These are phyloP conservation scores for Synergus itoensis DNA, from an alignment of 2,888 invertebrate species.

Conservation along the genomic window DNA sequence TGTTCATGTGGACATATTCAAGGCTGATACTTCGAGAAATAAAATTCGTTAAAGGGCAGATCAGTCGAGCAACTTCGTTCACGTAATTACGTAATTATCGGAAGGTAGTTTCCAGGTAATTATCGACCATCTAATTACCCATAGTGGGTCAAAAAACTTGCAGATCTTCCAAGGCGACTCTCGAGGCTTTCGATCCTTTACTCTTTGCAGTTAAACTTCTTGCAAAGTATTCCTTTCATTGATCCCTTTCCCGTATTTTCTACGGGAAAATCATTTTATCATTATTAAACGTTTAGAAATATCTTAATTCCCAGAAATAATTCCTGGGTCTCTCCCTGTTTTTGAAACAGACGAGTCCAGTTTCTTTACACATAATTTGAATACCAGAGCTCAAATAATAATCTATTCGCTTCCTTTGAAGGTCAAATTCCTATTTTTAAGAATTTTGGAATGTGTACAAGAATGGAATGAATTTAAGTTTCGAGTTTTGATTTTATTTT, in stretches of 20 bases:
- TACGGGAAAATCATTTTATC: not conserved
- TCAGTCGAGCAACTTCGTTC: not conserved
- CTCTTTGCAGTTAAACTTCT: not conserved
- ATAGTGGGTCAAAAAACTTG: not conserved
- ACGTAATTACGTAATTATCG: conserved; percentile 29
- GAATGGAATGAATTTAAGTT: not conserved
- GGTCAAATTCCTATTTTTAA: not conserved
- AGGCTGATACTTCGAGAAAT: not conserved
- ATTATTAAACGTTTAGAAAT: too few species aligned
- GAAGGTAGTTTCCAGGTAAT: conserved; percentile 25
- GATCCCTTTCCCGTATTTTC: not conserved
- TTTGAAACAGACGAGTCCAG: too few species aligned
- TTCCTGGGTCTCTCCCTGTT: not conserved
- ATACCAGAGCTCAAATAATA: not conserved
- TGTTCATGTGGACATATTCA: not conserved
- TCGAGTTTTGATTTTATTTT: not conserved
- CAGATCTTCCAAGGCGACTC: not conserved
- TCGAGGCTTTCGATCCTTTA: not conserved
- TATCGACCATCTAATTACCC: conserved; percentile 17
- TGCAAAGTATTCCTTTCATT: not conserved
- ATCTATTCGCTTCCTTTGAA: not conserved
- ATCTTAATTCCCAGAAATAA: too few species aligned
- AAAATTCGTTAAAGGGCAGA: not conserved
- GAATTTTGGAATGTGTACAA: not conserved
- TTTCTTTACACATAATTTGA: not conserved